phyloP scores from a whole-genome alignment of 1,140 invertebrate genomes.

The Drosophila micromelanica region DNA sequence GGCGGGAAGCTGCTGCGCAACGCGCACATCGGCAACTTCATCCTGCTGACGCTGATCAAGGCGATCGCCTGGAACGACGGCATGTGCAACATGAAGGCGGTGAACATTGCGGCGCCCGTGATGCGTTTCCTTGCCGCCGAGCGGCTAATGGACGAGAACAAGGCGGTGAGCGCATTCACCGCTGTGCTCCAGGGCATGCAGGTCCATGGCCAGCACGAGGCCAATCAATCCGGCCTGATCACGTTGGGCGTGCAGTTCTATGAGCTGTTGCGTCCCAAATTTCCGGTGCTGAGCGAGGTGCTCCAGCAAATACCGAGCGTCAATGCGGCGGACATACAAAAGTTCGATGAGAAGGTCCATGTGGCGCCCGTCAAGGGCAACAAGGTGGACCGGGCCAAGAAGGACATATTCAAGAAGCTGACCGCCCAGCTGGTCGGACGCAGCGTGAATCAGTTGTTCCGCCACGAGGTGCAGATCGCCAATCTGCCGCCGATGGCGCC shows the following conservation, averaged over 20 bases:
- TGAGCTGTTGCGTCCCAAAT: constrained; percentile 91
- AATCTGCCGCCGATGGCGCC: constrained; percentile 89
- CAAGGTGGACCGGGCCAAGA: constrained; percentile 94
- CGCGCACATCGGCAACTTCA: constrained; percentile 88
- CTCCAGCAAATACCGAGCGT: constrained; percentile 91
- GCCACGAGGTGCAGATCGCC: constrained; percentile 93
- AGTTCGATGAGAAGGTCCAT: constrained; percentile 93
- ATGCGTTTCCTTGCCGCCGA: constrained; percentile 87
- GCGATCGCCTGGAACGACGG: constrained; percentile 95
- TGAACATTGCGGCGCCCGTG: constrained; percentile 88
- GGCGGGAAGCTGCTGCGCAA: constrained; percentile 88
- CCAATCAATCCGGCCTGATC: constrained; percentile 85
- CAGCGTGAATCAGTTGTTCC: constrained; percentile 93
- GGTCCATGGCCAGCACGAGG: constrained; percentile 93
- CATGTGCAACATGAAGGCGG: constrained; percentile 90
- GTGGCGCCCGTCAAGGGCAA: constrained; percentile 88
- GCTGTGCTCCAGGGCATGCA: constrained; percentile 91
- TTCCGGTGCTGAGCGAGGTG: constrained; percentile 87
- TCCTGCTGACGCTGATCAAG: constrained; percentile 88
- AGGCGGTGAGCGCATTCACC: constrained; percentile 89
- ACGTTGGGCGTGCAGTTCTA: constrained; percentile 88
- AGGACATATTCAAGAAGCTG: constrained; percentile 95
- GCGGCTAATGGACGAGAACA: constrained; percentile 87
- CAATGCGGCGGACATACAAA: constrained; percentile 90
- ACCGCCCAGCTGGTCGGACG: constrained; percentile 92